Percentiles rank a stretch among this genome's conserved stretches.
Conservation (phyloP, 2,888 invertebrate species). For the Athalia circularis region DNA sequence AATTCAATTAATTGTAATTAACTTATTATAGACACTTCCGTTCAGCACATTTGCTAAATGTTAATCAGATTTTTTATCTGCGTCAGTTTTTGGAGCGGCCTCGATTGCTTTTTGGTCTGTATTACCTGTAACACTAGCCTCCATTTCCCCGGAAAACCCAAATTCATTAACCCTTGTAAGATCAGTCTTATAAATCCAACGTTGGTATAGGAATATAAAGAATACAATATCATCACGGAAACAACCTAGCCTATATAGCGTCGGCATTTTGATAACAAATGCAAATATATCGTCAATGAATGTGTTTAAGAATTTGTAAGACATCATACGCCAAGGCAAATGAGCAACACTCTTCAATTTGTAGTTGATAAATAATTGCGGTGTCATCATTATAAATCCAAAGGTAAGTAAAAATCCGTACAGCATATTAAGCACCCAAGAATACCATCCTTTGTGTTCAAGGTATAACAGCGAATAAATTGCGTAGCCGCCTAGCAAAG, state of each 20-base stretch:
- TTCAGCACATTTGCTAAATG: constrained; percentile 16
- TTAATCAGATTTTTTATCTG: constrained; percentile 56
- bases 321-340: constrained; percentile 99
- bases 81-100: constrained; percentile 45
- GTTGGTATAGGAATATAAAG: constrained; percentile 98
- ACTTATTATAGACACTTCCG: constrained; percentile 30
- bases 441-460: constrained; percentile 99
- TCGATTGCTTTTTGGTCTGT: constrained; percentile 40
- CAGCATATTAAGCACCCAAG: constrained; percentile 95
- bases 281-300: constrained; percentile 99
- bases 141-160: constrained; percentile 97
- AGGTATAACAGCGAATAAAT: constrained; percentile 95
- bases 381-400: constrained; percentile 99
- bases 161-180: constrained; percentile 97
- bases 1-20: constrained; percentile 27
- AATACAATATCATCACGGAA: constrained; percentile 99
- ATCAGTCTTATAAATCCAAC: constrained; percentile 99
- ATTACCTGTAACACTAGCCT: constrained; percentile 73
- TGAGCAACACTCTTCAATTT: constrained; percentile 99
- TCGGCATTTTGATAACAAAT: constrained; percentile 99
- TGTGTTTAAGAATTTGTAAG: constrained; percentile 99
- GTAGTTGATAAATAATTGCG: constrained; percentile 99
- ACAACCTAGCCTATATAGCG: constrained; percentile 97
- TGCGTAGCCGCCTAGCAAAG: constrained; percentile 94
- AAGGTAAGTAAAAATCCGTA: constrained; percentile 99